Percentiles rank a stretch among this genome's conserved stretches.
These are phyloP conservation scores for Hirtodrosophila alboralis DNA, from an alignment of 2,888 invertebrate genomes.

Conservation along the genomic window DNA sequence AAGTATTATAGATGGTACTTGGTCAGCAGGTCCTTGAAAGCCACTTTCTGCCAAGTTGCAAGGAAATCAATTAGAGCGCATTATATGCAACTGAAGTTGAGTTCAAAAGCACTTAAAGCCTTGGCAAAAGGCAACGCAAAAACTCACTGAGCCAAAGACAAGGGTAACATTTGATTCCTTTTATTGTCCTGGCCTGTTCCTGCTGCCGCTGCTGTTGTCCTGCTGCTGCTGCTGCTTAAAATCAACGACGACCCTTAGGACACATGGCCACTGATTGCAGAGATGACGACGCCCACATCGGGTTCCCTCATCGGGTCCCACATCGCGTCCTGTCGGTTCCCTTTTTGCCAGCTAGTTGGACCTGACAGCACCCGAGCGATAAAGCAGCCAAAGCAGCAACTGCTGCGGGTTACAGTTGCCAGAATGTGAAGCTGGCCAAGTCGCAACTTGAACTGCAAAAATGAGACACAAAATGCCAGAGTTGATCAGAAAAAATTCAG, in stretches of 20 bases:
- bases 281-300: constrained; percentile 44
- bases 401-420: constrained; percentile 42
- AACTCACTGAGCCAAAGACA: constrained; percentile 7
- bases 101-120: constrained; percentile 49
- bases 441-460: neutral
- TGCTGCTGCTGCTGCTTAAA: constrained; percentile 20
- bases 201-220: constrained; percentile 20
- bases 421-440: neutral
- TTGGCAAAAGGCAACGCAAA: neutral
- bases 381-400: constrained; percentile 37
- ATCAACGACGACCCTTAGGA: constrained; percentile 13
- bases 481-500: no score
- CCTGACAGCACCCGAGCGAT: constrained; percentile 44
- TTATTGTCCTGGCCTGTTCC: constrained; percentile 43
- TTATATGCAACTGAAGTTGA: constrained; percentile 57
- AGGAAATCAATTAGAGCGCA: constrained; percentile 67
- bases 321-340: no score
- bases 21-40: constrained; percentile 15
- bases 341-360: constrained; percentile 33
- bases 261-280: constrained; percentile 43
- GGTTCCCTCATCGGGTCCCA: no score
- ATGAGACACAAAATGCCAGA: neutral
- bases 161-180: constrained; percentile 48
- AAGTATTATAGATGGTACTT: constrained; percentile 6
- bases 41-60: constrained; percentile 37